Evolutionary conservation across 2,888 invertebrate genomes (phyloP), one percentile per base, ranked within the genome.

Genomic region (Drosophila helvetica): DNA sequence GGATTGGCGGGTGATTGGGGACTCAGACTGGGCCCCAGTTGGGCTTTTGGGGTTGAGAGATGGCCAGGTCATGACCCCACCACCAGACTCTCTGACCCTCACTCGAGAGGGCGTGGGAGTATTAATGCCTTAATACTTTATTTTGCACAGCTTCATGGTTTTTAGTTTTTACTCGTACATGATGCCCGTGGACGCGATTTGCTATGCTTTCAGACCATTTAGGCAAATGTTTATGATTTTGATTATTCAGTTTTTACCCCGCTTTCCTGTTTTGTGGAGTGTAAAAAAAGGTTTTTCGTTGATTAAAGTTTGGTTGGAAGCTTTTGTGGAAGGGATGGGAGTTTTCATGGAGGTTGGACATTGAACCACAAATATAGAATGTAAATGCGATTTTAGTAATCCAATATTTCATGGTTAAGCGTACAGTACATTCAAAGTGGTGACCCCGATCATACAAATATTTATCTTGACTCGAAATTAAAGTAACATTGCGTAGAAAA

Each of bases 61-160:
- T 48, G 47, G 60, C 30, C 66, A 38, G 64, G 67, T 66, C 66
- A 55, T 50, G 66, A 68, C 69, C 65, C 53, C 48, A 12, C 2
- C 19, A 10, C 66, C 69, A 47, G 33, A 12, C 9, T 12, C 15
- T 45, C 46, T 30, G 54, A 46, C n/a, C 50, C 56, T 2, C 38
- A 38, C 15, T 25, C 27, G 19, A 17, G 17, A 17, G 53, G 69
- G 79, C 15, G 38, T 60, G 77, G 77, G 86, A 72, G 79, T 82
- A 75, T 79, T 77, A 82, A 88, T 88, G 75, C 65, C 38, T 68
- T 68, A 68, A 80, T 75, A 74, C 74, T 64, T 68, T 80, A 53
- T 69, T 75, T 63, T 74, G 52, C 60, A 56, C 62, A 59, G 43
- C 75, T 74, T 74, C 74, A 74, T 74, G 75, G 75, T 74, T 74